A percentile compares a stretch with the other conserved stretches of the same genome.
phyloP scores from a whole-genome alignment of 1,140 invertebrate genomes.

The Mylabris phalerata region DNA sequence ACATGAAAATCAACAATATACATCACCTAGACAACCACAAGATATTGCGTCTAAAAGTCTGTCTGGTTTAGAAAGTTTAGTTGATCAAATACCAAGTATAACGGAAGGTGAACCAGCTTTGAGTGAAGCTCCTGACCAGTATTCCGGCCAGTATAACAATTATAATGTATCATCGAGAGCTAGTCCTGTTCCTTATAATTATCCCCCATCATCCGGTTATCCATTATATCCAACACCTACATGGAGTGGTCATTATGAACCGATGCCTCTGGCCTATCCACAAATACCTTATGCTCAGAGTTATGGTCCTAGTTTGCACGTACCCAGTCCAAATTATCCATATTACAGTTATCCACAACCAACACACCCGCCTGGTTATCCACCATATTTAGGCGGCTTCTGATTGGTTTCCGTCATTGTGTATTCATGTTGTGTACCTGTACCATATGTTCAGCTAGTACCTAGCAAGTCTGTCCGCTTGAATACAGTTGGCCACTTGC shows the following conservation, averaged over 20 bases:
- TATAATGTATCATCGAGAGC: slow-evolving; percentile 34
- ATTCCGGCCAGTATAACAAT: slow-evolving; percentile 34
- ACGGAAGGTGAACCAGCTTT: slow-evolving; percentile 53
- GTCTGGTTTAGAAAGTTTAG: slow-evolving; percentile 81
- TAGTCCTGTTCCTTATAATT: slow-evolving; percentile 38
- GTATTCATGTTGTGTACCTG: slow-evolving; percentile 45
- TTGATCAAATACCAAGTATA: slow-evolving; percentile 86
- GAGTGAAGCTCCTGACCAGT: slow-evolving; percentile 35
- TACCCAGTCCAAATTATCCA: slow-evolving; percentile 51
- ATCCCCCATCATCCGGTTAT: slow-evolving; percentile 36
- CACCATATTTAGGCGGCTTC: slow-evolving; percentile 49
- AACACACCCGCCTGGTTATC: slow-evolving; percentile 44
- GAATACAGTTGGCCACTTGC: slow-evolving; percentile 43
- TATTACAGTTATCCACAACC: slow-evolving; percentile 45
- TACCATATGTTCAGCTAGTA: slow-evolving; percentile 44
- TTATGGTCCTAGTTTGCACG: slow-evolving; percentile 45
- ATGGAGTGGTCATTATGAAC: slow-evolving; percentile 39
- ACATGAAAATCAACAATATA: slow-evolving; percentile 53
- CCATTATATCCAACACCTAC: slow-evolving; percentile 40
- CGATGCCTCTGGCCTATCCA: slow-evolving; percentile 37
- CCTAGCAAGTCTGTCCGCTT: slow-evolving; percentile 45
- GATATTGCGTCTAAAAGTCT: slow-evolving; percentile 80
- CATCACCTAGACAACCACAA: slow-evolving; percentile 46
- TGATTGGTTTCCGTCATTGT: slow-evolving; percentile 46
- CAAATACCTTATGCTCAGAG: slow-evolving; percentile 40